A percentile compares a stretch with the other conserved stretches of the same genome.
phyloP scores from a whole-genome alignment of 1,140 invertebrate genomes.

The Leptestheria dahalacensis region DNA sequence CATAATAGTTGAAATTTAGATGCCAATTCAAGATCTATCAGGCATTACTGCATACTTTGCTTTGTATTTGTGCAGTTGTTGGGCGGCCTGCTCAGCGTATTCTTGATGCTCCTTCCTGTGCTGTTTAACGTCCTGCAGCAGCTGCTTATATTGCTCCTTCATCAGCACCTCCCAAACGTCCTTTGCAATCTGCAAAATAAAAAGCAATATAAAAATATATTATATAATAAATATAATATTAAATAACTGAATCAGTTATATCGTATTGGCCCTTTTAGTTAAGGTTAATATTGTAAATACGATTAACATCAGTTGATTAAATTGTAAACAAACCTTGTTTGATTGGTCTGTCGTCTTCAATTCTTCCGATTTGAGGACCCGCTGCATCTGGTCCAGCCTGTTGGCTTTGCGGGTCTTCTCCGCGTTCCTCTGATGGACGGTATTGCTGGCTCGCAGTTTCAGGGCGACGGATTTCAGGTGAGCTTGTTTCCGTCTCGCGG shows the following conservation, averaged over 20 bases:
- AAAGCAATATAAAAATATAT: neutral
- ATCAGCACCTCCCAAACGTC: neutral
- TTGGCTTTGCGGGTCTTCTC: neutral
- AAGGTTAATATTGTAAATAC: neutral
- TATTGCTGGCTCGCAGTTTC: neutral
- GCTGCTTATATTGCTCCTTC: neutral
- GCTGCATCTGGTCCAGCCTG: neutral
- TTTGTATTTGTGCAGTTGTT: neutral
- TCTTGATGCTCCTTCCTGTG: neutral
- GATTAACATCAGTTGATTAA: neutral
- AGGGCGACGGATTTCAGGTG: neutral
- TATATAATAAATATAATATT: neutral
- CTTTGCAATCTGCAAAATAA: neutral
- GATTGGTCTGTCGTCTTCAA: neutral
- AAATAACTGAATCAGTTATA: too few species aligned
- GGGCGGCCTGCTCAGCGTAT: neutral
- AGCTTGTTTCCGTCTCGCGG: neutral
- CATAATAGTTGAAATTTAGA: too few species aligned
- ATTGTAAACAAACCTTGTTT: neutral
- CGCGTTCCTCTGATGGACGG: neutral
- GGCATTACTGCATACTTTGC: neutral
- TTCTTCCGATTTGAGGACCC: neutral
- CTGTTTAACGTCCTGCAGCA: neutral
- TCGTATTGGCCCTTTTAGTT: neutral
- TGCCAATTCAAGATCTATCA: neutral